Percentiles rank a stretch among this genome's conserved stretches.
These are phyloP conservation scores for Gymnoscelis rufifasciata DNA, from an alignment of 2,888 invertebrate species.

Conservation along the genomic window DNA sequence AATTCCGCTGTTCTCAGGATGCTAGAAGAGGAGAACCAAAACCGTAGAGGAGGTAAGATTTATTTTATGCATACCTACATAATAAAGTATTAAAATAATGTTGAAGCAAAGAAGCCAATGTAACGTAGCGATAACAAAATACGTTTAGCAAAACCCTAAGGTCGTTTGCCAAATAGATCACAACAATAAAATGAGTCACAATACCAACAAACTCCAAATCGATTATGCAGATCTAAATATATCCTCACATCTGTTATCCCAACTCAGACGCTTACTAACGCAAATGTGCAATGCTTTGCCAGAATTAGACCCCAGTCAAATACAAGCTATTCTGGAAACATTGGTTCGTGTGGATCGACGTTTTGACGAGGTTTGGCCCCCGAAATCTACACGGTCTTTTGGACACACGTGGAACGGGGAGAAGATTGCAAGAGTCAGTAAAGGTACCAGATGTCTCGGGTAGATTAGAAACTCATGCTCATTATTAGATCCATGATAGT, in stretches of 20 bases:
- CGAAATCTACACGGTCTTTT: slow-evolving; percentile 32
- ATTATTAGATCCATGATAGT: neutral
- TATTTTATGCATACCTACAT: too few species aligned
- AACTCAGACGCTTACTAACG: slow-evolving; percentile 50
- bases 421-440: slow-evolving; percentile 60
- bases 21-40: slow-evolving; percentile 90
- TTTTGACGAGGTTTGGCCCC: slow-evolving; percentile 66
- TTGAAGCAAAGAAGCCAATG: too few species aligned
- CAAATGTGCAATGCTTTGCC: slow-evolving; percentile 55
- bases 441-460: slow-evolving; percentile 58
- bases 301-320: slow-evolving; percentile 69
- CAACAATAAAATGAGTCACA: slow-evolving; percentile 1
- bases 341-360: slow-evolving; percentile 55
- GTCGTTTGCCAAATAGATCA: neutral
- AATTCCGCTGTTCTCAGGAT: slow-evolving; percentile 91
- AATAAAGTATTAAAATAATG: too few species aligned
- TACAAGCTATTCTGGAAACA: slow-evolving; percentile 65
- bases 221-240: slow-evolving; percentile 14
- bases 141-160: neutral
- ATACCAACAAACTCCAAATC: neutral
- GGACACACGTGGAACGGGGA: slow-evolving; percentile 54
- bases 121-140: neutral
- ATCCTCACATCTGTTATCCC: slow-evolving; percentile 10
- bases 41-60: slow-evolving; percentile 75
- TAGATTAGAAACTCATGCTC: slow-evolving; percentile 38